phyloP scores from a whole-genome alignment of 1,140 invertebrate genomes.

The Dufourea novaeangliae region DNA sequence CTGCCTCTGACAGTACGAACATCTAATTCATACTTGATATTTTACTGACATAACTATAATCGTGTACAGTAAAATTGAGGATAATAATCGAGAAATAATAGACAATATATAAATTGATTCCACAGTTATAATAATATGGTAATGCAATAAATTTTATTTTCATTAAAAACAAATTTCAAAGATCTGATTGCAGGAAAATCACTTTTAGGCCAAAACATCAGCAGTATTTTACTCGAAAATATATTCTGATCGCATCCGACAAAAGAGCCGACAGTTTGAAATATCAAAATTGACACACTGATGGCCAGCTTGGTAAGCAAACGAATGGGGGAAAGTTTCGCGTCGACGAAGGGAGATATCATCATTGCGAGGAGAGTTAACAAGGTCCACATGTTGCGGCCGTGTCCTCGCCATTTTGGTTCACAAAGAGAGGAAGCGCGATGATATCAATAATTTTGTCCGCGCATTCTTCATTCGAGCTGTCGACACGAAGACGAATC shows the following conservation, averaged over 20 bases:
- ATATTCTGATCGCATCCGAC: background rate
- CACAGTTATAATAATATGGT: too few species aligned
- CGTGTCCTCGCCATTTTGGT: background rate
- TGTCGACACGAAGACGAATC: conserved; percentile 27
- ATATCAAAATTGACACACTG: conserved; percentile 9
- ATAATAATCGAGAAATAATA: too few species aligned
- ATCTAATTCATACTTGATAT: too few species aligned
- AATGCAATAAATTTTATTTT: too few species aligned
- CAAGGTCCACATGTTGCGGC: conserved; percentile 2
- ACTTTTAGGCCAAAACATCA: too few species aligned
- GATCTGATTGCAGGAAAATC: too few species aligned
- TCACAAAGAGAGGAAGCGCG: conserved; percentile 2
- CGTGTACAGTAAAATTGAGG: too few species aligned
- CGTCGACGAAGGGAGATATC: background rate
- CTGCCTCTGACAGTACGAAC: too few species aligned
- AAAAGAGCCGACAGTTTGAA: background rate
- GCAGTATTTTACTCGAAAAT: background rate
- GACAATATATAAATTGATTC: too few species aligned
- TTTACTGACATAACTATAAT: too few species aligned
- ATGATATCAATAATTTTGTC: conserved; percentile 26
- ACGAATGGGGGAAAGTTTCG: background rate
- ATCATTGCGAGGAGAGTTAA: background rate
- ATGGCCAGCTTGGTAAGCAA: conserved; percentile 2
- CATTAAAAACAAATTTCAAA: too few species aligned
- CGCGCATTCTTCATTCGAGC: conserved; percentile 20